Evolutionary conservation across 2,888 invertebrate species (phyloP), one percentile per base, ranked within the genome.

Genomic region (Dasysyrphus tricinctus): DNA sequence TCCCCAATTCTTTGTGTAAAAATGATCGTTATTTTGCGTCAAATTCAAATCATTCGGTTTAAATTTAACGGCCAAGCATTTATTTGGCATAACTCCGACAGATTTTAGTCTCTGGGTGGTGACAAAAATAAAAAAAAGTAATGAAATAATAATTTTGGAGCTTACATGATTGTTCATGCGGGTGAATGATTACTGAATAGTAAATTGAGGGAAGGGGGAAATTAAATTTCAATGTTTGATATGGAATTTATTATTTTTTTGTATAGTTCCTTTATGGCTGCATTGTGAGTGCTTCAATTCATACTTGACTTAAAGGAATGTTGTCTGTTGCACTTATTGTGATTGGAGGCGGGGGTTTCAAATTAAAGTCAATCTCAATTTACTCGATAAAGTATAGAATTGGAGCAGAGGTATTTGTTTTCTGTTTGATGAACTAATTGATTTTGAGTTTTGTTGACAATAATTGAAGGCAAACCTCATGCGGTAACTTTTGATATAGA

Each of bases 41-140:
- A 37, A 73, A 80, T 85, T 85, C 67, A 80, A 85, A 80, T 73
- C 5, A n/a, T 14, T 69, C 19, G 34, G n/a, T 85, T 85, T 77
- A 61, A 85, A 85, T 80, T 85, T 59, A 85, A 85, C 84, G 80
- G 80, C 65, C 73, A 74, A 70, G 75, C 80, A 72, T 44, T 78
- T 24, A 7, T 19, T 24, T 57, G 69, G 51, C 19, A 37, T 59
- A 24, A 24, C 59, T 54, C 47, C 44, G 34, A 49, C 1, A 29
- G 47, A 72, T 39, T n/a, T 19, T 9, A 24, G 14, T 42, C 29
- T 47, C 5, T 44, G 57, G 16, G 14, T 73, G 65, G 73, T 24
- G 54, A 34, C 63, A 83, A 80, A 75, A 65, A 70, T 59, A 29
- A 75, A 75, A 54, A 47, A 8, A 16, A 47, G 8, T 1, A 4